Conservation (phyloP, 2,113 vertebrate genomes). For the Cavia aperea region DNA sequence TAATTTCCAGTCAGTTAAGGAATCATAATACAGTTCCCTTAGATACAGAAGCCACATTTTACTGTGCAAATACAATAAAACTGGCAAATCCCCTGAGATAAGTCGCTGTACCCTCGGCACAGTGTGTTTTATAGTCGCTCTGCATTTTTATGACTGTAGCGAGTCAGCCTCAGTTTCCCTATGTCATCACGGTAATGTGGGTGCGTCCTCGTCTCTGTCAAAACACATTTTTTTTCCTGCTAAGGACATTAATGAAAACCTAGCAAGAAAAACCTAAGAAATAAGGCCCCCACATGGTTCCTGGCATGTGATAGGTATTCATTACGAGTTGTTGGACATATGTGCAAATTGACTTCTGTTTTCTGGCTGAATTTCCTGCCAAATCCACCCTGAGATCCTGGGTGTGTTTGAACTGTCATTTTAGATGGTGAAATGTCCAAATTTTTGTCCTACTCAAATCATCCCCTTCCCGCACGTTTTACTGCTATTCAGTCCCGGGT, state of each 20-base stretch:
- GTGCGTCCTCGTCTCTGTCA: slow-evolving; percentile 19
- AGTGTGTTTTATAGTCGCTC: not conserved
- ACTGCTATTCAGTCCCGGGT: not conserved
- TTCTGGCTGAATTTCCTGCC: not conserved
- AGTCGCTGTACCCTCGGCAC: not conserved
- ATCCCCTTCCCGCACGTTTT: not conserved
- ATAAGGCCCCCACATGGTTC: not conserved
- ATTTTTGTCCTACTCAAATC: not conserved
- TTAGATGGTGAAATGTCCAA: not conserved
- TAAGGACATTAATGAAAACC: not conserved
- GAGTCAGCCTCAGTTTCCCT: not conserved
- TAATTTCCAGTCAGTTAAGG: slow-evolving; percentile 19
- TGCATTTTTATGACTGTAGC: not conserved
- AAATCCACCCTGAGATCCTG: not conserved
- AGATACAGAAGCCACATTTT: not conserved
- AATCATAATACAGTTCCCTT: slow-evolving; percentile 1
- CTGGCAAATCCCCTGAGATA: not conserved
- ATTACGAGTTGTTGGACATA: not conserved
- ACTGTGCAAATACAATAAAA: slow-evolving; percentile 10
- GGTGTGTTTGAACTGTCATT: not conserved
- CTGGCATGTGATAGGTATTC: not conserved
- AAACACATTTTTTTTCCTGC: not conserved
- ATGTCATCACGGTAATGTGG: not conserved
- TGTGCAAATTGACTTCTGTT: not conserved
- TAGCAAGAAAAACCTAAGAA: not conserved